phyloP scores from a whole-genome alignment of 2,888 invertebrate species.

The Morinoia aosen region DNA sequence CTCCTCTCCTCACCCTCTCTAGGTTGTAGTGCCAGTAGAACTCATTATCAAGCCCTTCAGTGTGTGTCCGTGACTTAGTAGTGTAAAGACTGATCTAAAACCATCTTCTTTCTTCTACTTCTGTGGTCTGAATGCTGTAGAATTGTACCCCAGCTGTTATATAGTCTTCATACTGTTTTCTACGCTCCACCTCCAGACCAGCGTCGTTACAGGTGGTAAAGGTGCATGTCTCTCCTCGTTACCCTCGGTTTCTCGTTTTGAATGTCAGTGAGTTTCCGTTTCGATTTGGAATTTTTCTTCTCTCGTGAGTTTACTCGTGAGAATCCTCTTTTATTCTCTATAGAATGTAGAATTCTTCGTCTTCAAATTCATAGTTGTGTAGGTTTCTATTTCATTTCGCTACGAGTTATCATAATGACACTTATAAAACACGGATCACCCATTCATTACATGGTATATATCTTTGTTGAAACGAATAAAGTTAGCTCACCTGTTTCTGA shows the following conservation, averaged over 20 bases:
- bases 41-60: not conserved
- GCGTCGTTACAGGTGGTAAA: constrained; percentile 3
- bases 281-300: not conserved
- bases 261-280: not conserved
- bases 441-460: not conserved
- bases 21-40: not conserved
- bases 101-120: not conserved
- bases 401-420: not conserved
- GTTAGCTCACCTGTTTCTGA: not conserved
- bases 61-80: not conserved
- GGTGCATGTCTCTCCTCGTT: not conserved
- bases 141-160: not conserved
- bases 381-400: not conserved
- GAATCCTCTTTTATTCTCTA: not conserved
- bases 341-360: not conserved
- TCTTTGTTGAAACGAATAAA: no score
- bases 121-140: not conserved
- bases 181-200: not conserved
- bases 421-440: not conserved
- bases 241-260: not conserved
- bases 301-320: not conserved
- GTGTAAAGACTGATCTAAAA: not conserved
- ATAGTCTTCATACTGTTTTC: not conserved
- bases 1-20: constrained; percentile 21
- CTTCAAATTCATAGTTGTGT: not conserved